Evolutionary conservation across 2,113 vertebrate species (phyloP).

Genomic region (Oenanthe melanoleuca): DNA sequence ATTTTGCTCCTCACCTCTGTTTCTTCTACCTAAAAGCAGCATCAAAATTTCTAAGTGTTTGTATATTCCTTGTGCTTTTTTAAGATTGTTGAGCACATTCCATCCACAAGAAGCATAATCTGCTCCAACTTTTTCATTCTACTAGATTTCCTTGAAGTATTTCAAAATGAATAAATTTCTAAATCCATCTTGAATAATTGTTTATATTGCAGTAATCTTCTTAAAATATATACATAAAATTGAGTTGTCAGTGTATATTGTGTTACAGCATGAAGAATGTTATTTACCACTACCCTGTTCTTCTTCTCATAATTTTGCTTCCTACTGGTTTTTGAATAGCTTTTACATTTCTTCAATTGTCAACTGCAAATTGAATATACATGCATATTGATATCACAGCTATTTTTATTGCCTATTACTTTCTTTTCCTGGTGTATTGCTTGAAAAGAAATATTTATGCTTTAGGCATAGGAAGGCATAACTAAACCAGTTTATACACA

Average conservation of each 20-base stretch:
- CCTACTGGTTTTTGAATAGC: slow-evolving; percentile 22
- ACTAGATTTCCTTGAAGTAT: neutral
- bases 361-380: slow-evolving; percentile 20
- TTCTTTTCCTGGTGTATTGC: neutral
- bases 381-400: neutral
- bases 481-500: neutral
- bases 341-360: slow-evolving; percentile 6
- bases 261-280: neutral
- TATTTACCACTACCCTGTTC: neutral
- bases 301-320: slow-evolving; percentile 5
- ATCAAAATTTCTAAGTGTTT: neutral
- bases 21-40: neutral
- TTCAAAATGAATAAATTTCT: neutral
- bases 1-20: neutral
- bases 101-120: neutral
- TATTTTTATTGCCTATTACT: neutral
- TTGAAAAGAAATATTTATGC: neutral
- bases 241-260: neutral
- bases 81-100: neutral
- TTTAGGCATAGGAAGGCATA: neutral
- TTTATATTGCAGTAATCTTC: neutral
- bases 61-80: neutral
- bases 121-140: neutral
- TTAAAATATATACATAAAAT: neutral
- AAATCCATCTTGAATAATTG: neutral